Evolutionary conservation across 2,888 invertebrate genomes (phyloP), one percentile per base, ranked within the genome.

Genomic region (Gryllus longicercus): DNA sequence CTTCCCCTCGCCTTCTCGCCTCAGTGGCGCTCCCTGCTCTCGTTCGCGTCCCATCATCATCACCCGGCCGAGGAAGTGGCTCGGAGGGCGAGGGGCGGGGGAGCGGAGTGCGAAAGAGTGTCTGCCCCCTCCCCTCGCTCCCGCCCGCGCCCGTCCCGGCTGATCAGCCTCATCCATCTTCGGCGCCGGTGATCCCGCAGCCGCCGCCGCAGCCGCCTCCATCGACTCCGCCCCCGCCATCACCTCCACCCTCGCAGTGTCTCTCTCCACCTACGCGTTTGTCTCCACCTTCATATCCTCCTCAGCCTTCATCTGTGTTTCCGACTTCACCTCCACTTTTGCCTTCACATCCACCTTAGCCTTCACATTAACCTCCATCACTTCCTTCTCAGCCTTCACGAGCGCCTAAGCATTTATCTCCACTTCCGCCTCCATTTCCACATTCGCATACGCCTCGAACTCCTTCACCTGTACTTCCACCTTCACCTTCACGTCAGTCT

Each of bases 131-230:
- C 2, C 18, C 63, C 2, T 63, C 63, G 16, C 63, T 63, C 18
- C 63, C 63, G 18, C 63, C 63, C 8, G 63, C 63, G 63, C n/a
- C 63, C 63, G n/a, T 11, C 63, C 14, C 63, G 63, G 16, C 16
- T 63, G 63, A 63, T 63, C 63, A n/a, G 16, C 63, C 63, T 63
- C 63, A 63, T 63, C 63, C 63, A 63, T 63, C 63, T 63, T 63
- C 63, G 63, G 63, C 63, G 14, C n/a, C 63, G 63, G 3, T 63
- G 63, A 63, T 63, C n/a, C 63, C 63, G 14, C n/a, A 5, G 16
- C 63, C 63, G 16, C 51, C 18, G 14, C 51, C 18, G 18, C 18
- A 2, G 18, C 63, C 63, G 16, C 63, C 16, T 63, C 18, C 63
- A 12, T 18, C 63, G 18, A 25, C 63, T 63, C 18, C 14, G 16